Evolutionary conservation across 2,888 invertebrate species (phyloP).

Genomic region (Cabera pusaria): DNA sequence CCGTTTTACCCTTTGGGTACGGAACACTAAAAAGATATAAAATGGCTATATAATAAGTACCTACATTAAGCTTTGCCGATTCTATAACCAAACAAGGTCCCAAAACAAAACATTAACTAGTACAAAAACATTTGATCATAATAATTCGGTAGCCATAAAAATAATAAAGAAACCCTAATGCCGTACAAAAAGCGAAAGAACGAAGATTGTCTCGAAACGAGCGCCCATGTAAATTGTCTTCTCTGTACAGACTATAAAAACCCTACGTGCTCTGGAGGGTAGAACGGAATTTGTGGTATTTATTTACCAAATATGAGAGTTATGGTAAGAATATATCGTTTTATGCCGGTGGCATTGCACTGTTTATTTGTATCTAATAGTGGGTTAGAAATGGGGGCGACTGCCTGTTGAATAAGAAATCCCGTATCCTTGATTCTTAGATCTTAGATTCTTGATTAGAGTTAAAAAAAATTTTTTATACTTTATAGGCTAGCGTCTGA

Average conservation of each 20-base stretch:
- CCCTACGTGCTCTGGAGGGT: conserved; percentile 40
- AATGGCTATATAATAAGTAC: too few species aligned
- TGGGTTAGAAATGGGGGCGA: not conserved
- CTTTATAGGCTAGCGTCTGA: too few species aligned
- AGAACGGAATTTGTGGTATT: conserved; percentile 14
- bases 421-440: too few species aligned
- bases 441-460: too few species aligned
- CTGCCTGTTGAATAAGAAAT: too few species aligned
- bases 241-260: conserved; percentile 42
- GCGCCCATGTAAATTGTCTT: conserved; percentile 31
- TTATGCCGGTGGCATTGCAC: conserved; percentile 1
- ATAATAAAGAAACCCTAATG: conserved; percentile 17
- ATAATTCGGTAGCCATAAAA: conserved; percentile 12
- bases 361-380: conserved; percentile 2
- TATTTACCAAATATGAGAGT: conserved; percentile 21
- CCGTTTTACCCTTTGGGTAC: too few species aligned
- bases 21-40: too few species aligned
- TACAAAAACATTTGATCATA: conserved; percentile 12
- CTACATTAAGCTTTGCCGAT: too few species aligned
- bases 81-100: too few species aligned
- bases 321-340: conserved; percentile 11
- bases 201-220: conserved; percentile 20
- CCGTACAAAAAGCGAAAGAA: conserved; percentile 12
- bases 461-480: too few species aligned
- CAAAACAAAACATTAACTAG: too few species aligned